Base-by-base conservation (phyloP, 1,140 invertebrate genomes). In the Euglossa dilemma region DNA sequence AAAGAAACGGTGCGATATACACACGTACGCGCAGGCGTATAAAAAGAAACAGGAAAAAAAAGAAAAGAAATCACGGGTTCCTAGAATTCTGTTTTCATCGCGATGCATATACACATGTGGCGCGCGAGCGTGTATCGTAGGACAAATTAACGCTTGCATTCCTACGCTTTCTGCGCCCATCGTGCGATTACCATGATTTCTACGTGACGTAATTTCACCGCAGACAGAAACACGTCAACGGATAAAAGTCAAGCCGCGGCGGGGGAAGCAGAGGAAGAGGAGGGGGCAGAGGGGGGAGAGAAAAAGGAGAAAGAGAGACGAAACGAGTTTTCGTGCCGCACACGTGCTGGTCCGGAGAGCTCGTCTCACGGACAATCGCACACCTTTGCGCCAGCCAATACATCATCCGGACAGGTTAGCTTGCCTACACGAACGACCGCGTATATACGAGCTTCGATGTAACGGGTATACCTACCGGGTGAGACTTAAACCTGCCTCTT, bases 81-180 rank as follows among this genome's bases (percentile, higher is more conserved):
- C 18, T 11, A 1, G 2, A 20, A 1, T 12, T 43, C 63, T 20
- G 23, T 57, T 67, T 54, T 56, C n/a, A 12, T 25, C 61, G 47
- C 70, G 74, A 57, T 23, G 16, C n/a, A 57, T 59, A 28, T 54
- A 25, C 52, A 1, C 14, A 16, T 16, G 28, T 2, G 47, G 12
- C 47, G 47, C 59, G 45, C 45, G 25, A 50, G 59, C 71, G 69
- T 45, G 83, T 67, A 86, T 72, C 85, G 78, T 72, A 18, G 50
- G 73, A 64, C 73, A 82, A 89, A 89, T 89, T 85, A 89, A 45
- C 73, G 76, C 71, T 86, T 84, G 80, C 75, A 91, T 91, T 90
- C 89, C 79, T 91, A 91, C 90, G 90, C 90, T 90, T 91, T 91
- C 90, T 90, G 90, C 87, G 88, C 90, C 76, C 85, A 82, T 83